A percentile compares a stretch with the other conserved stretches of the same genome.
phyloP scores from a whole-genome alignment of 2,113 vertebrate genomes.

The Diglossa brunneiventris region DNA sequence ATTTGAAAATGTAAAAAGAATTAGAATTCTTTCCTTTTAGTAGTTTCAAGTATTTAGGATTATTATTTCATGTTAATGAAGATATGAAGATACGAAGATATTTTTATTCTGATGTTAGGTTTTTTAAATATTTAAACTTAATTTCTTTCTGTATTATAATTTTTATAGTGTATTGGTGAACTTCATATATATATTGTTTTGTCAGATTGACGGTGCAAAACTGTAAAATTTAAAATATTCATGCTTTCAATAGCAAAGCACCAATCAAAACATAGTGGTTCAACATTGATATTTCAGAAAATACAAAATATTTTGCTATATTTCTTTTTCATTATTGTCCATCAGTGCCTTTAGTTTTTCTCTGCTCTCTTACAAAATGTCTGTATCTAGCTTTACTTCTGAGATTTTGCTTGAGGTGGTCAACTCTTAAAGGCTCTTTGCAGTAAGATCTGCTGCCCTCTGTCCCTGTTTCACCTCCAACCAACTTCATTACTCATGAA shows the following conservation, averaged over 20 bases:
- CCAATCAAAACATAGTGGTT: neutral
- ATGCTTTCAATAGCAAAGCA: neutral
- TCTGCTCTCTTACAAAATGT: neutral
- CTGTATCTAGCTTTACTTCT: neutral
- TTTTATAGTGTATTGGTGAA: neutral
- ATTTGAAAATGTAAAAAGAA: neutral
- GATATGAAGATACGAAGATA: neutral
- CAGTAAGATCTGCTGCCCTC: neutral
- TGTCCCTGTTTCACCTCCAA: neutral
- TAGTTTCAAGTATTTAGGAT: neutral
- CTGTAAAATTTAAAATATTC: neutral
- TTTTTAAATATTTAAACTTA: neutral
- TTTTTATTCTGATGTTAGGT: neutral
- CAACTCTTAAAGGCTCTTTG: neutral
- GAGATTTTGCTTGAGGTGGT: neutral
- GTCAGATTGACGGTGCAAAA: neutral
- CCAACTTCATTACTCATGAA: neutral
- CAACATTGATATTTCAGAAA: neutral
- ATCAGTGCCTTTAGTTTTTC: neutral
- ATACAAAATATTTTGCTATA: neutral
- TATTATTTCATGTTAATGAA: neutral
- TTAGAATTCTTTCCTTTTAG: neutral
- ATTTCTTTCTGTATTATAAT: neutral
- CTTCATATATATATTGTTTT: neutral
- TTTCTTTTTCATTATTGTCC: neutral